Base-by-base conservation (phyloP, 2,113 vertebrate species). In the Elephas maximus region DNA sequence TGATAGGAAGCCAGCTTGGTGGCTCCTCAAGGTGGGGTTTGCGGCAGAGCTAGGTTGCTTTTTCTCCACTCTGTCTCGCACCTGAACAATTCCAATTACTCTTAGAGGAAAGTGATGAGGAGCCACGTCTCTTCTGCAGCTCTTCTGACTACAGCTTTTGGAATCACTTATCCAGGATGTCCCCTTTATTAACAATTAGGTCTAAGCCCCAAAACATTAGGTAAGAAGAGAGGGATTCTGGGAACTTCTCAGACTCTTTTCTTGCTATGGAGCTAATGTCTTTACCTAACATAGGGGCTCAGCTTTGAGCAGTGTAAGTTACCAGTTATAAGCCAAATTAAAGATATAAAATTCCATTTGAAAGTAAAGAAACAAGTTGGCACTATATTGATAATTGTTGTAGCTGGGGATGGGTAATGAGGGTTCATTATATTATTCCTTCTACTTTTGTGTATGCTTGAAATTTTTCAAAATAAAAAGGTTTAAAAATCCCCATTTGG, bases 81-180 rank as follows among this genome's bases (percentile, higher is more conserved):
- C 37, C 24, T 45, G 77, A 37, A 2, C 41, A 44, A 91, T 63
- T 71, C 41, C 44, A n/a, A 51, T 78, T 57, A 71, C 30, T 30
- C 44, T 63, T 78, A 53, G 24, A 74, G 79, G 77, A 80, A 96
- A 91, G 12, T 94, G 81, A 85, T 60, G n/a, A 65, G 51, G 30
- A 85, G 15, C 18, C 2, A 71, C 37, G 37, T 73, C n/a, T 95
- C 71, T 60, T 80, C 24, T 44, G 18, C 21, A 87, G 6, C 62
- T n/a, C 24, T 62, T 94, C 24, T 82, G 79, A 87, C 15, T 69
- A 83, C 44, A 85, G 77, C 93, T 93, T 94, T 96, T 24, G 73
- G 53, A 76, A 94, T 90, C 65, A 67, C 45, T 90, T 85, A 81
- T 67, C 11, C n/a, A 93, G 53, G 85, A 88, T 12, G 11, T 94